phyloP scores from a whole-genome alignment of 2,888 invertebrate genomes.

The Hybos culiciformis region DNA sequence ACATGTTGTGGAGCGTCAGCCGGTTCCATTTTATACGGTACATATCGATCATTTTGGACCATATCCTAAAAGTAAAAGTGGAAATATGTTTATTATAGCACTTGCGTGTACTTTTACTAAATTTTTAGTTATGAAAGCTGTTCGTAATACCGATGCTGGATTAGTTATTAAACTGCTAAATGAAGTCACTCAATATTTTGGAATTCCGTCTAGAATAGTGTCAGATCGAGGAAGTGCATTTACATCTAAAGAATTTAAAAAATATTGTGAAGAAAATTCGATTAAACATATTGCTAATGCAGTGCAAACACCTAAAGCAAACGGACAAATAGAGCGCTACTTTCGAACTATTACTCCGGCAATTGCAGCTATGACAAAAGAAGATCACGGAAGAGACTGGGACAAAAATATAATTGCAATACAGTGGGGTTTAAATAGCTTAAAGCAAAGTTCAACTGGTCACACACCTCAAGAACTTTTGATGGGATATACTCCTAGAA shows the following conservation, averaged over 20 bases:
- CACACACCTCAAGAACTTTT: background rate
- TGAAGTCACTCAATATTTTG: slow-evolving; percentile 16
- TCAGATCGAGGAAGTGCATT: slow-evolving; percentile 19
- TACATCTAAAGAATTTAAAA: slow-evolving; percentile 15
- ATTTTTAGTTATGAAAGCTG: slow-evolving; percentile 13
- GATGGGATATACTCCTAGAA: slow-evolving; percentile 1
- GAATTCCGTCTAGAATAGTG: slow-evolving; percentile 17
- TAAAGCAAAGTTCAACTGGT: background rate
- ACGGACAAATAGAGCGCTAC: slow-evolving; percentile 16
- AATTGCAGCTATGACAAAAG: too few species aligned
- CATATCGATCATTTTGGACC: slow-evolving; percentile 13
- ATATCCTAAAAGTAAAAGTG: slow-evolving; percentile 8
- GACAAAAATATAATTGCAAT: slow-evolving; percentile 4
- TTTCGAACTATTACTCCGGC: slow-evolving; percentile 9
- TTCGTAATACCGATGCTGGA: slow-evolving; percentile 10
- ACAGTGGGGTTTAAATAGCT: slow-evolving; percentile 2
- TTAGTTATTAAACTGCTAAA: slow-evolving; percentile 11
- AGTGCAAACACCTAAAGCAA: slow-evolving; percentile 15
- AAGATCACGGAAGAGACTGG: slow-evolving; percentile 1
- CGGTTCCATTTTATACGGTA: slow-evolving; percentile 13
- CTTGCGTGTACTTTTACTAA: slow-evolving; percentile 13
- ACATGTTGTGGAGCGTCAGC: slow-evolving; percentile 15
- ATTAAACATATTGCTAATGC: slow-evolving; percentile 18
- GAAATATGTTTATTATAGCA: slow-evolving; percentile 10
- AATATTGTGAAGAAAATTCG: slow-evolving; percentile 13